Percentiles rank a stretch among this genome's conserved stretches.
Conservation (phyloP, 2,113 vertebrate genomes). For the Cyanoramphus novaezelandiae region DNA sequence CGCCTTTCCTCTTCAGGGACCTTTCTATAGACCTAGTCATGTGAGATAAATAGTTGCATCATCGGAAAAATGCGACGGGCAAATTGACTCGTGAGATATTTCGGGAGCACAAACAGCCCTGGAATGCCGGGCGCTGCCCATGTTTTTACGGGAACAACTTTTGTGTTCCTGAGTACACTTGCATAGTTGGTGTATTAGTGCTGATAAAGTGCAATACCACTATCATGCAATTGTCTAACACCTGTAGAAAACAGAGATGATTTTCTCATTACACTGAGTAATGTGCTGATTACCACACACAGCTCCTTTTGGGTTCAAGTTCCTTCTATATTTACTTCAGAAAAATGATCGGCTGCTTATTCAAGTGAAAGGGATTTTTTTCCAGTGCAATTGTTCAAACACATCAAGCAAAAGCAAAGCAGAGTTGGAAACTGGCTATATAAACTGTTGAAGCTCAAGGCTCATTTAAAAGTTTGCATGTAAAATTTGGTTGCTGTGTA, state of each 20-base stretch:
- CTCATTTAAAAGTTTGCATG: neutral
- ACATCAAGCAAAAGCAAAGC: neutral
- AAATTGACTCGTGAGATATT: constrained; percentile 71
- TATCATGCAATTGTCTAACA: constrained; percentile 15
- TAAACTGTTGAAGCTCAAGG: neutral
- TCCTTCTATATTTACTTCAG: constrained; percentile 16
- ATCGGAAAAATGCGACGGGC: constrained; percentile 69
- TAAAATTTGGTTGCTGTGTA: neutral
- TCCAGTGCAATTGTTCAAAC: neutral
- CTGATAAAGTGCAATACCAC: constrained; percentile 5
- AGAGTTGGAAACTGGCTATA: neutral
- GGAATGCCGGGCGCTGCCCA: neutral
- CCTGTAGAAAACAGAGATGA: constrained; percentile 35
- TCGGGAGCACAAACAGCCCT: constrained; percentile 27
- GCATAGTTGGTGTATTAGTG: neutral
- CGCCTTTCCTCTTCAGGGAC: constrained; percentile 50
- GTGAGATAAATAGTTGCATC: constrained; percentile 83
- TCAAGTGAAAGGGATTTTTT: constrained; percentile 24
- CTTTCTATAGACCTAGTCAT: constrained; percentile 80
- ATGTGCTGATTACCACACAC: constrained; percentile 37
- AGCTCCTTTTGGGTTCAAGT: constrained; percentile 22
- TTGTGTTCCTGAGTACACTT: neutral
- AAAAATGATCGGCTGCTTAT: constrained; percentile 25
- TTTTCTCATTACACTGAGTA: constrained; percentile 51
- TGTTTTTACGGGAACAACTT: neutral